phyloP scores from a whole-genome alignment of 92 coral and sea anemone species.

The Epizoanthus scotinus region DNA sequence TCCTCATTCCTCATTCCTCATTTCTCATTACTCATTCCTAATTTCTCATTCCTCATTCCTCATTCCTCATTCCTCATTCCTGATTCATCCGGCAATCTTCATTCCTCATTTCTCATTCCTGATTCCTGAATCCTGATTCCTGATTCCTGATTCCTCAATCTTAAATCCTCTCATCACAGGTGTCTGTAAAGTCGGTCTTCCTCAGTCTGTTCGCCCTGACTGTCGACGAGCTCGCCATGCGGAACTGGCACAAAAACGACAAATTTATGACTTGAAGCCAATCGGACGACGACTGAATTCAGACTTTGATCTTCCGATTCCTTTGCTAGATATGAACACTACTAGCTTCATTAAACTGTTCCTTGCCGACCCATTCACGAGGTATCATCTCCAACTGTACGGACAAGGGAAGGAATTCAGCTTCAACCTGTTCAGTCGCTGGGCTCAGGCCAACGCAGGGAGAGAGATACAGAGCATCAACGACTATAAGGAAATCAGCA shows the following conservation, averaged over 20 bases:
- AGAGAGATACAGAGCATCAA: constrained; percentile 7
- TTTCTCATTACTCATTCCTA: too few species aligned
- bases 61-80: too few species aligned
- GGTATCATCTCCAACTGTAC: constrained; percentile 20
- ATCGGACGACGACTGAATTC: constrained; percentile 1
- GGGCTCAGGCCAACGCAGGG: not conserved
- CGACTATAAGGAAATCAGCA: constrained; percentile 13
- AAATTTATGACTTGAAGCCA: constrained; percentile 5
- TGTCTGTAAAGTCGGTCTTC: not conserved
- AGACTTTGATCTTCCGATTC: constrained; percentile 1
- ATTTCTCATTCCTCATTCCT: too few species aligned
- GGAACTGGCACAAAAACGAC: not conserved
- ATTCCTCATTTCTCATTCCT: too few species aligned
- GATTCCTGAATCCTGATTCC: too few species aligned
- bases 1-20: too few species aligned
- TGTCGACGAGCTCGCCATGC: not conserved
- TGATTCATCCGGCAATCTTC: too few species aligned
- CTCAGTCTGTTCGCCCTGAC: not conserved
- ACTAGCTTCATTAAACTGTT: not conserved
- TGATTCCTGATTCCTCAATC: too few species aligned
- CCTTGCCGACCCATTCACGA: constrained; percentile 18
- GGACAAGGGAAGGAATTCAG: constrained; percentile 8
- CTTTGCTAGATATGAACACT: constrained; percentile 7
- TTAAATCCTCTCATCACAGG: not conserved
- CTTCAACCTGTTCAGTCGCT: not conserved